Percentiles rank a stretch among this genome's conserved stretches.
Conservation (phyloP, 2,797 vertebrate species). For the Tadarida brasiliensis region DNA sequence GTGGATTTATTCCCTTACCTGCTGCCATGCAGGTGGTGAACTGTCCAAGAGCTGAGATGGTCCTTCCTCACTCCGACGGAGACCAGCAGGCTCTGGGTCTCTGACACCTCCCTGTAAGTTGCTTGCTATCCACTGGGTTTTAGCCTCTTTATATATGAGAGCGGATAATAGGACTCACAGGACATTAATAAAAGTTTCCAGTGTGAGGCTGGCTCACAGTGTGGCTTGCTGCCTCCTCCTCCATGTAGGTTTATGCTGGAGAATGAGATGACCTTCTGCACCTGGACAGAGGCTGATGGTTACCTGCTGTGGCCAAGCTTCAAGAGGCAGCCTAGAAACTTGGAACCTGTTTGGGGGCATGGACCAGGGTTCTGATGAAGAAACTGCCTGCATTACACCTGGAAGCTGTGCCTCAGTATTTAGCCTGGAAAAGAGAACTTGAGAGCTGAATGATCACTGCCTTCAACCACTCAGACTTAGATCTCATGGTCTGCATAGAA, state of each 20-base stretch:
- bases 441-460: too few species aligned
- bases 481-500: neutral
- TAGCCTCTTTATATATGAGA: neutral
- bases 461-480: neutral
- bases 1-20: neutral
- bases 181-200: neutral
- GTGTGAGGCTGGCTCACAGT: accelerated
- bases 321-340: neutral
- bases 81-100: too few species aligned
- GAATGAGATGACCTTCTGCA: accelerated
- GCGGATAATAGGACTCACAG: neutral
- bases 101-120: accelerated
- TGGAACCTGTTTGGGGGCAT: neutral
- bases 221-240: neutral
- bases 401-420: accelerated
- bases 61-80: accelerated
- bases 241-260: accelerated
- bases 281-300: neutral
- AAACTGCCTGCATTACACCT: too few species aligned
- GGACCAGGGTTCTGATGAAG: neutral
- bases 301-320: accelerated
- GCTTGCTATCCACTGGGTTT: neutral
- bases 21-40: neutral
- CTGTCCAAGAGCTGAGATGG: neutral
- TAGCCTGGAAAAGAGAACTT: neutral